Evolutionary conservation across 2,797 vertebrate genomes (phyloP).

Genomic region (Sylvilagus floridanus): DNA sequence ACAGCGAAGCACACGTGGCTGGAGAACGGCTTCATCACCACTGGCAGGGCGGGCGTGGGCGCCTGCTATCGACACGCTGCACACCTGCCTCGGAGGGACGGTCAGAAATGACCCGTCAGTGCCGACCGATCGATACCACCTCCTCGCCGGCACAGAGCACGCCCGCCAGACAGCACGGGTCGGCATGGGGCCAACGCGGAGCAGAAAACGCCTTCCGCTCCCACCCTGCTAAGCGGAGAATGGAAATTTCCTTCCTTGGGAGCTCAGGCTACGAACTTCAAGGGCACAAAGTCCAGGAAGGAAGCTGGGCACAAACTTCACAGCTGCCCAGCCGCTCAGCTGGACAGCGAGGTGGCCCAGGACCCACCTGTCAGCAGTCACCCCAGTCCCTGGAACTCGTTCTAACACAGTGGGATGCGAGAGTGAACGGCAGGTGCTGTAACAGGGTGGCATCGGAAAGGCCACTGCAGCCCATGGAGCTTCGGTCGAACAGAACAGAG

Average conservation of each 20-base stretch:
- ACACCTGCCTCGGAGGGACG: conserved; percentile 75
- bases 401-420: no score
- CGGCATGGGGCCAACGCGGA: conserved; percentile 63
- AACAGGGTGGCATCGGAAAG: no score
- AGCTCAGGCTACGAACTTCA: neutral
- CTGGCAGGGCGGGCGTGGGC: conserved; percentile 60
- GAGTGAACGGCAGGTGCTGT: no score
- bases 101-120: conserved; percentile 79
- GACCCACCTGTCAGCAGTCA: neutral
- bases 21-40: conserved; percentile 81
- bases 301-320: neutral
- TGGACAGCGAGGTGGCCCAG: no score
- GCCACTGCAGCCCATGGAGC: no score
- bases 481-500: no score
- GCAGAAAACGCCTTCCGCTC: conserved; percentile 21
- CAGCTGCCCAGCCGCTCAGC: no score
- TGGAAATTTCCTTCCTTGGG: conserved; percentile 72
- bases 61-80: conserved; percentile 64
- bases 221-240: conserved; percentile 53
- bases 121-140: conserved; percentile 82
- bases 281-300: conserved; percentile 63
- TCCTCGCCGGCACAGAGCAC: conserved; percentile 71
- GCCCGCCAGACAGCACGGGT: conserved; percentile 25
- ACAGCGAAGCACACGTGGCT: conserved; percentile 54
- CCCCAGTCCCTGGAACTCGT: no score